Evolutionary conservation across 2,888 invertebrate genomes (phyloP).

Genomic region (Arge pagana): DNA sequence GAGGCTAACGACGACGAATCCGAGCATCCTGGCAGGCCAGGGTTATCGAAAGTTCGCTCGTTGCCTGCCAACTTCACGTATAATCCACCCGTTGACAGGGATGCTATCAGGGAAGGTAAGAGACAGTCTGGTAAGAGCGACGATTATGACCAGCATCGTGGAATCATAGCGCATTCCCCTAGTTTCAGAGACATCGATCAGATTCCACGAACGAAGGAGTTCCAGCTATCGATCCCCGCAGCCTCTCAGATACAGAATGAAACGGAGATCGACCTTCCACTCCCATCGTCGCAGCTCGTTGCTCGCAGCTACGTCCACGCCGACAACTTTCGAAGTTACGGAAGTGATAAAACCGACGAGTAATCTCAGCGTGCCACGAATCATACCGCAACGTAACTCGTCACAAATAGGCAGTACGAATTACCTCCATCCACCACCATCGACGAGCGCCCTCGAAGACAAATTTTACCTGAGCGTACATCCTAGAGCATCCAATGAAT

Average conservation of each 20-base stretch:
- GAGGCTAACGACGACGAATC: slow-evolving; percentile 64
- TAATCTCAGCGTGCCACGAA: slow-evolving; percentile 51
- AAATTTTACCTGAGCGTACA: slow-evolving; percentile 40
- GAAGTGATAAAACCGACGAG: slow-evolving; percentile 49
- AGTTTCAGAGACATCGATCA: slow-evolving; percentile 43
- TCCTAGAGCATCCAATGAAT: slow-evolving; percentile 37
- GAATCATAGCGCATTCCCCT: not conserved
- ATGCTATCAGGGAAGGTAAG: slow-evolving; percentile 19
- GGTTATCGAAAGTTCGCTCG: slow-evolving; percentile 68
- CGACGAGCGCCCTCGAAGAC: slow-evolving; percentile 34
- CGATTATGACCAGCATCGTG: slow-evolving; percentile 1
- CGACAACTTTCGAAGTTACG: slow-evolving; percentile 50
- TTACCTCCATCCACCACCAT: slow-evolving; percentile 50
- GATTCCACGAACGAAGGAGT: slow-evolving; percentile 41
- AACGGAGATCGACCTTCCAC: slow-evolving; percentile 56
- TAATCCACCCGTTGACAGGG: slow-evolving; percentile 67
- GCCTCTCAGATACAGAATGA: slow-evolving; percentile 48
- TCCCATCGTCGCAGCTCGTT: slow-evolving; percentile 43
- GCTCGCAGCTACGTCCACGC: slow-evolving; percentile 35
- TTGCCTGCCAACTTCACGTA: slow-evolving; percentile 85
- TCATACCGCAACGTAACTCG: slow-evolving; percentile 51
- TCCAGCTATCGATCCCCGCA: slow-evolving; percentile 41
- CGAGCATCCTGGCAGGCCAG: slow-evolving; percentile 56
- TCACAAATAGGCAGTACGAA: slow-evolving; percentile 61
- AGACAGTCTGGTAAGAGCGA: not conserved